Evolutionary conservation across 1,140 invertebrate genomes (phyloP), one percentile per base, ranked within the genome.

Genomic region (Cotesia vestalis): DNA sequence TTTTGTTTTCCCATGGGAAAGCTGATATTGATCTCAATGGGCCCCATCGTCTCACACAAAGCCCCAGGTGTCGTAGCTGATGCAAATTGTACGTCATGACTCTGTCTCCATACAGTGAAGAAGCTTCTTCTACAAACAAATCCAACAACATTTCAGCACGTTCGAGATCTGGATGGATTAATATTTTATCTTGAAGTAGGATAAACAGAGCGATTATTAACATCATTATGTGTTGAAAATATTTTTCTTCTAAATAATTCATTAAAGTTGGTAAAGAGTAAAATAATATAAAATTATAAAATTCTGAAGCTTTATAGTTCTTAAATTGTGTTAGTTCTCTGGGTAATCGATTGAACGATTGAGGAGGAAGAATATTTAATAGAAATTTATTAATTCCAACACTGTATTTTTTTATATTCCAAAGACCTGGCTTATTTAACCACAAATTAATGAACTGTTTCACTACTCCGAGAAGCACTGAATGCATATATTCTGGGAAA

Each of bases 401-500:
- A 36, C 52, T 1, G 60, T 71, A 40, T 51, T 66, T 52, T 61
- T 63, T 40, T 3, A 76, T 71, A 66, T 51, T 75, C 73, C 73
- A 76, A 8, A n/a, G 34, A 4, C 73, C 71, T 69, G 66, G 59
- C 17, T 36, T 51, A 20, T 27, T 51, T 51, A 66, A 66, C 66
- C 60, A 77, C 0, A 73, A 8, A 52, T 74, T 11, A 3, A 64
- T 35, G 62, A 75, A 72, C 36, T 72, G 75, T 14, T 34, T 52
- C 27, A 66, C 73, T 9, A 75, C 69, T 4, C 77, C 77, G 11
- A 79, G 36, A 3, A 78, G 14, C 4, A 75, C 66, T 4, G 72
- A 74, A 59, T 79, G 77, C 77, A 79, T 79, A 38, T 75, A 76
- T 59, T 80, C 78, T 3, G 77, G 76, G 4, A 73, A n/a, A 1